phyloP scores from a whole-genome alignment of 2,888 invertebrate genomes.

The Anorthoa munda region DNA sequence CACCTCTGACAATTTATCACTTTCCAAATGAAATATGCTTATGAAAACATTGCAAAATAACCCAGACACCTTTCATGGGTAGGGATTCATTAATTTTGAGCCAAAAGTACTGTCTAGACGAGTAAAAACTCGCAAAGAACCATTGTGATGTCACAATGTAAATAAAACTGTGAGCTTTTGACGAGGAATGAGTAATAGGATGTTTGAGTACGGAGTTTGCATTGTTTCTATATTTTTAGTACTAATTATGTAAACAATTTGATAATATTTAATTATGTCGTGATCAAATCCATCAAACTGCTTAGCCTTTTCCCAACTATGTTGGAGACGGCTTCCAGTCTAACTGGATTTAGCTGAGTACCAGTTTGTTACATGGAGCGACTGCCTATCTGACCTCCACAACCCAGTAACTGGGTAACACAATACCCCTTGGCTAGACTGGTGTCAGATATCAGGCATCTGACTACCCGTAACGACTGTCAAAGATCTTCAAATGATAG shows the following conservation, averaged over 20 bases:
- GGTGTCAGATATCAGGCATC: no score
- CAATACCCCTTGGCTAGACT: no score
- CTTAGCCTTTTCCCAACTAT: neutral
- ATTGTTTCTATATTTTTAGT: neutral
- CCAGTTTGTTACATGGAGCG: no score
- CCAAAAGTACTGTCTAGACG: conserved; percentile 66
- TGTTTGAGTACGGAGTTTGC: conserved; percentile 1
- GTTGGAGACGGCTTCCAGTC: no score
- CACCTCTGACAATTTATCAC: conserved; percentile 47
- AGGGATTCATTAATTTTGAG: conserved; percentile 62
- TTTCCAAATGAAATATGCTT: conserved; percentile 58
- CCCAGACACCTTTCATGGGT: conserved; percentile 58
- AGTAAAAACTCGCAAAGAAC: conserved; percentile 59
- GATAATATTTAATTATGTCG: neutral
- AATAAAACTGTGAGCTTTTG: conserved; percentile 35
- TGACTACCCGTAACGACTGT: no score
- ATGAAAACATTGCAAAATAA: conserved; percentile 59
- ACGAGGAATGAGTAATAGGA: conserved; percentile 48
- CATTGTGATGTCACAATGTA: conserved; percentile 43
- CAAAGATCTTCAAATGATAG: no score
- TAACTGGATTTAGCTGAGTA: no score
- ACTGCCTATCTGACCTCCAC: no score
- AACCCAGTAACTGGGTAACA: no score
- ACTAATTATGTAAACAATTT: neutral
- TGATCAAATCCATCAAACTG: neutral